Percentiles rank a stretch among this genome's conserved stretches.
These are phyloP conservation scores for Albula goreensis DNA, from an alignment of 2,113 vertebrate species.

Conservation along the genomic window DNA sequence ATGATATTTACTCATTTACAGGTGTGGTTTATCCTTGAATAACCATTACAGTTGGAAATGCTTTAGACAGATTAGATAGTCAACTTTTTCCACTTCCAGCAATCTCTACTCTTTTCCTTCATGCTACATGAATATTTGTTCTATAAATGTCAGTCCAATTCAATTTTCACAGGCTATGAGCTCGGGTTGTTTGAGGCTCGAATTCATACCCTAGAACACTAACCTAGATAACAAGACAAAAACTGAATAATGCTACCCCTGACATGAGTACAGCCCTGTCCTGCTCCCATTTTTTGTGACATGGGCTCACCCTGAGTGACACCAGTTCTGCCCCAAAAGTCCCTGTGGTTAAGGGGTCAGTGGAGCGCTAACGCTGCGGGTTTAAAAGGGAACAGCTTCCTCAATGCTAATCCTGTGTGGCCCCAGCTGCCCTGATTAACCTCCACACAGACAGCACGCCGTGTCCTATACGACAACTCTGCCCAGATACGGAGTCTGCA, in stretches of 20 bases:
- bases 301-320: conserved; percentile 20
- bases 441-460: neutral
- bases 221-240: neutral
- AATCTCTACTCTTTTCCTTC: neutral
- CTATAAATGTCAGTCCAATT: neutral
- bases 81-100: neutral
- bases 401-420: conserved; percentile 12
- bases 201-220: conserved; percentile 11
- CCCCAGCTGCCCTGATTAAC: conserved; percentile 10
- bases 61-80: neutral
- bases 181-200: neutral
- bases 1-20: neutral
- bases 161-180: conserved; percentile 17
- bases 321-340: neutral
- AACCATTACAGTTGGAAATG: neutral
- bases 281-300: conserved; percentile 8
- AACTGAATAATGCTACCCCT: neutral
- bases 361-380: conserved; percentile 16
- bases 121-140: neutral
- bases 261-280: neutral
- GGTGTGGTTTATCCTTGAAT: neutral
- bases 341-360: conserved; percentile 24
- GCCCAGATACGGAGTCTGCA: neutral
- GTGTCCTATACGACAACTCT: neutral
- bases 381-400: conserved; percentile 24